Conservation (phyloP, 2,113 vertebrate genomes). For the Gopherus evgoodei region DNA sequence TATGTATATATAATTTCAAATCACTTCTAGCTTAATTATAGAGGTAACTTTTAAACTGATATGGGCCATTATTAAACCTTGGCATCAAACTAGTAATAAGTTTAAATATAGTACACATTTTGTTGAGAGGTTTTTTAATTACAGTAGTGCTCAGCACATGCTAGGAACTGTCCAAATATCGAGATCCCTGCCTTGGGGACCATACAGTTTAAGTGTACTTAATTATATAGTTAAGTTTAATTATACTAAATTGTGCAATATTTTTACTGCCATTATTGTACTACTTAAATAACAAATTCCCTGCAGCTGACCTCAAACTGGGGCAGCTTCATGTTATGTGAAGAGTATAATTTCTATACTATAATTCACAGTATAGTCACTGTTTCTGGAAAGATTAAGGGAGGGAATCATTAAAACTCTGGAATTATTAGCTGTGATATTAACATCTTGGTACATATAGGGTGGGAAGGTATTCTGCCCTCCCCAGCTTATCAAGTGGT, state of each 20-base stretch:
- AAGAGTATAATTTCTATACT: not conserved
- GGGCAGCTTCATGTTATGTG: not conserved
- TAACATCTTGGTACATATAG: not conserved
- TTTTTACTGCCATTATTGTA: not conserved
- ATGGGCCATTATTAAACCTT: constrained; percentile 19
- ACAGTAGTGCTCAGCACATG: too few species aligned
- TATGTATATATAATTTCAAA: not conserved
- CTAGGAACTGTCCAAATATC: not conserved
- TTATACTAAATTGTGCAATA: constrained; percentile 1
- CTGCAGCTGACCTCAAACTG: not conserved
- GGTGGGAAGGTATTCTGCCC: not conserved
- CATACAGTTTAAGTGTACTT: not conserved
- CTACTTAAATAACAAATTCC: constrained; percentile 13
- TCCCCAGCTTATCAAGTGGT: not conserved
- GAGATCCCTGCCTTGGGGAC: not conserved
- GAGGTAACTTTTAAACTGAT: not conserved
- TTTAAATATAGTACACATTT: not conserved
- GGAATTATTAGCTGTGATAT: not conserved
- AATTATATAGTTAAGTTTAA: constrained; percentile 3
- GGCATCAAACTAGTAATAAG: not conserved
- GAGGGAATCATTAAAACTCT: not conserved
- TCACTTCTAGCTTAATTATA: not conserved
- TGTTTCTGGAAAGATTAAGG: not conserved
- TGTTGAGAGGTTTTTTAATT: not conserved
- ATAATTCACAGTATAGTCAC: not conserved